Evolutionary conservation across 2,888 invertebrate genomes (phyloP), one percentile per base, ranked within the genome.

Genomic region (Autographa gamma): DNA sequence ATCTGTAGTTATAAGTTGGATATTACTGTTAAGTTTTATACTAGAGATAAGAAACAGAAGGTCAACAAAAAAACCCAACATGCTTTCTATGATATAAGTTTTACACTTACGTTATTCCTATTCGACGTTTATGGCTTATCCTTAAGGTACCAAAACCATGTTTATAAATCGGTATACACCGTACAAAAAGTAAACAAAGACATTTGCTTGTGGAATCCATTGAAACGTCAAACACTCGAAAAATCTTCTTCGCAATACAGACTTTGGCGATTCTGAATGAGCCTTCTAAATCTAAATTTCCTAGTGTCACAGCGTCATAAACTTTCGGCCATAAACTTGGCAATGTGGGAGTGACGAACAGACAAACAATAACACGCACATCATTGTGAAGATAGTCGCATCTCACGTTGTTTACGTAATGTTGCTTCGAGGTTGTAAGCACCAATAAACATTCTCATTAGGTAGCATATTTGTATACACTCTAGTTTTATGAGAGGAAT

Each of bases 271-370:
- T 19, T 3, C 19, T 9, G 25, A 11, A 0, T 63, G 32, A 31
- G 13, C 62, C 52, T 77, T 77, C 73, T 77, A 32, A 38, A 60
- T 31, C 7, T 14, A 13, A 41, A 56, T 43, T 70, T 34, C 38
- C 16, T 11, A 31, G 2, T 58, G 32, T n/a, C 7, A 25, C 31
- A 48, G 41, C 59, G 41, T 61, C 71, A 69, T 71, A 76, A 77
- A 81, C 80, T 83, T 83, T 85, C 81, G 85, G 76, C 88, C 87
- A 80, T 88, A 86, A 88, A 88, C 88, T 88, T 88, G 87, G 82
- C 84, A 85, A 79, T 85, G 88, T 86, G 87, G 83, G 83, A 85
- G 77, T 76, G 68, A 54, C 59, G 63, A 77, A 72, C 48, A 66
- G 62, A 31, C 48, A 19, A 75, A 82, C 81, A 80, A 78, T 80